These are phyloP conservation scores for Drosophila parvula DNA, from an alignment of 1,140 invertebrate genomes.

Conservation along the genomic window DNA sequence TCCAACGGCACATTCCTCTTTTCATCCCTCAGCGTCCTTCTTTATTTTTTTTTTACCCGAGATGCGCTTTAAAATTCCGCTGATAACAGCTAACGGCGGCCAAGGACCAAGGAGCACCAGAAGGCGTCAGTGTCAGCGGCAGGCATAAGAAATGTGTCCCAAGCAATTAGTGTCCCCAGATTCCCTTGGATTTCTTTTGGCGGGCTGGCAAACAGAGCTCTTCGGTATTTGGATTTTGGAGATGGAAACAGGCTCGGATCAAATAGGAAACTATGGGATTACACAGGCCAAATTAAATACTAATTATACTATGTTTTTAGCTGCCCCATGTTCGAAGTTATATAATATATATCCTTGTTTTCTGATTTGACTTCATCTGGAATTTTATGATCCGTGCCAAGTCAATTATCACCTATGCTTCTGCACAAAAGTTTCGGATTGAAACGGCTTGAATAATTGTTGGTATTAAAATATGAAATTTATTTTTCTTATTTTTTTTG, in stretches of 20 bases:
- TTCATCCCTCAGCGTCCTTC: not conserved
- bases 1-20: constrained; percentile 47
- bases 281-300: not conserved
- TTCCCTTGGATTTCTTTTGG: constrained; percentile 8
- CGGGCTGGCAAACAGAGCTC: not conserved
- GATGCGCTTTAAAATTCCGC: constrained; percentile 79
- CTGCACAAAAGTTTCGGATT: too few species aligned
- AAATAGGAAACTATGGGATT: not conserved
- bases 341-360: too few species aligned
- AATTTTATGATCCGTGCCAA: too few species aligned
- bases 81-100: constrained; percentile 64
- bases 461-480: not conserved
- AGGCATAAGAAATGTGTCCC: constrained; percentile 77
- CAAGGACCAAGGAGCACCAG: constrained; percentile 34
- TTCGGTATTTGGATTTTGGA: not conserved
- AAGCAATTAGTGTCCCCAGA: constrained; percentile 64
- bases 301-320: not conserved
- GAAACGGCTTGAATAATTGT: not conserved
- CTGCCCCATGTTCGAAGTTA: too few species aligned
- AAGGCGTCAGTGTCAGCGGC: constrained; percentile 75
- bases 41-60: constrained; percentile 28
- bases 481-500: constrained; percentile 1
- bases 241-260: not conserved
- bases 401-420: too few species aligned
- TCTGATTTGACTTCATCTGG: too few species aligned